A percentile compares a stretch with the other conserved stretches of the same genome.
These are phyloP conservation scores for Anguilla pacifica DNA, from an alignment of 2,797 vertebrate genomes.

Conservation along the genomic window DNA sequence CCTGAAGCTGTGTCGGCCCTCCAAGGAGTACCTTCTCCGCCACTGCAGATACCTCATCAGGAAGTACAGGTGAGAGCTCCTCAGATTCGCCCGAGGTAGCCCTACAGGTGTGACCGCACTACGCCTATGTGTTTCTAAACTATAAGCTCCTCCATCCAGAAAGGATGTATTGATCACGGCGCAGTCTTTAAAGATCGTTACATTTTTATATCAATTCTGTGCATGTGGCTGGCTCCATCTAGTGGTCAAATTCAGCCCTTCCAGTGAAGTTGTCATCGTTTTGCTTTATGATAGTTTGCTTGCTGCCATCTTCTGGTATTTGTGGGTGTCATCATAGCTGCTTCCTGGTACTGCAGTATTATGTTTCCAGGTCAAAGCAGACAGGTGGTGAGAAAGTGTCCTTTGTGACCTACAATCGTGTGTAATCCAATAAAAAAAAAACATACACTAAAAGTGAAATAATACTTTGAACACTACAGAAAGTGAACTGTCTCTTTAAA, in stretches of 20 bases:
- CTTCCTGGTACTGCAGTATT: too few relatives aligned
- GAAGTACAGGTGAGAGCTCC: slow-evolving; percentile 86
- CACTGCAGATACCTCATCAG: slow-evolving; percentile 98
- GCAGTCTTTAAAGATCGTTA: background rate
- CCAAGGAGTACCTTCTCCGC: slow-evolving; percentile 94
- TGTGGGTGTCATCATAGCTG: background rate
- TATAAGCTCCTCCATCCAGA: background rate
- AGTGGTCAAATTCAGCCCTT: slow-evolving; percentile 44
- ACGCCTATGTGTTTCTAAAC: background rate
- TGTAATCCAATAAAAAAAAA: too few relatives aligned
- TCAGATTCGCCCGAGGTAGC: too few relatives aligned
- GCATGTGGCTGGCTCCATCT: slow-evolving; percentile 46
- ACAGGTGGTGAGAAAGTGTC: too few relatives aligned
- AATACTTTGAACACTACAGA: too few relatives aligned
- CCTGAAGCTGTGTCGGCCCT: slow-evolving; percentile 94
- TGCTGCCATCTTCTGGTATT: background rate
- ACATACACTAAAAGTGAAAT: too few relatives aligned
- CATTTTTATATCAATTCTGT: slow-evolving; percentile 34
- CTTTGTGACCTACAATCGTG: too few relatives aligned
- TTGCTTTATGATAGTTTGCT: background rate
- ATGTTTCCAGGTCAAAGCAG: too few relatives aligned
- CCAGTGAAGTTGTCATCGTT: background rate
- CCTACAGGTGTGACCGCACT: background rate
- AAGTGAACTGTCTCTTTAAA: background rate
- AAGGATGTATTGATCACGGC: background rate